Base-by-base conservation (phyloP, 2,113 vertebrate genomes). In the Cyphomyrus discorhynchus region DNA sequence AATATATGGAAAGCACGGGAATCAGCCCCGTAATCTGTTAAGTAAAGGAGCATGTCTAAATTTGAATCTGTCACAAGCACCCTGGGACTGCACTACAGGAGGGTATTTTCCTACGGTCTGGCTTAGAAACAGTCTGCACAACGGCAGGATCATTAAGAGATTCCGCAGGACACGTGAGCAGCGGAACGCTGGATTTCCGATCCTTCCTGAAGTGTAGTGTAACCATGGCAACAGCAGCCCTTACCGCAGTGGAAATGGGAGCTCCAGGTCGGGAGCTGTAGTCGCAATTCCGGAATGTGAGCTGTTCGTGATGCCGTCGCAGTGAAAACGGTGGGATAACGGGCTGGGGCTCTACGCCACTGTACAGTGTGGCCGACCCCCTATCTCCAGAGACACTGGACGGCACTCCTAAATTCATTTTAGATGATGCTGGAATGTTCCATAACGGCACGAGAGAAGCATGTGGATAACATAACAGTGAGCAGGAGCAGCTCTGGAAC, bases 221-320 rank as follows among this genome's bases (percentile, higher is more conserved):
- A 94, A 83, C 94, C 93, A 94, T 95, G 93, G 93, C 66, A 92
- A 96, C 92, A 50, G 70, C 66, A 91, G 90, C 92, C 91, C 91
- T 92, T 92, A 92, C 88, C 90, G 92, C 86, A 92, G 89, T 92
- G 90, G 87, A 90, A 91, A 90, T 24, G 50, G 27, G 50, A 52
- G 77, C 27, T 7, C 24, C 17, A 1, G 53, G 45, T 47, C 24
- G 1, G 50, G 80, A 89, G 88, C 49, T 11, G 47, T 31, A 52
- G 88, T 53, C 3, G 50, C 74, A 42, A 35, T 46, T 62, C 31
- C 9, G 13, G 52, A 45, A 58, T 62, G 6, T 31, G 52, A 52
- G 9, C 31, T n/a, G 27, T 4, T 15, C 49, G 11, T 6, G 6
- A 47, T 56, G 27, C 85, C 5, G 1, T 80, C 1, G 17, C 74